Evolutionary conservation across 2,888 invertebrate genomes (phyloP).

Genomic region (Tachystola acroxantha): DNA sequence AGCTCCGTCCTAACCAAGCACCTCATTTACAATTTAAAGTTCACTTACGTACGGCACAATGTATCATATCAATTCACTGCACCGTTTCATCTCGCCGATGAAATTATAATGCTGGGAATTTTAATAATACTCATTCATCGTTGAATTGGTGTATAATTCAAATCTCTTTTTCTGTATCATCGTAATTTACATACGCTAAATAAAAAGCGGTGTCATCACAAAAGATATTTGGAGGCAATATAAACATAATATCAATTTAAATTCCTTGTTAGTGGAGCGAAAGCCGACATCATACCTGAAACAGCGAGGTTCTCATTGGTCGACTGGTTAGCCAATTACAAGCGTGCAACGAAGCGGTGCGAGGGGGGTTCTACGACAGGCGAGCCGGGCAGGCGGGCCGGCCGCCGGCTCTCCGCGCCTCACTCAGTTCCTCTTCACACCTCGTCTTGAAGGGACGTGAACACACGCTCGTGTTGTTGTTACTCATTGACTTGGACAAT

Average conservation of each 20-base stretch:
- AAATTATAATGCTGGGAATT: constrained; percentile 49
- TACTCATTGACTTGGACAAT: constrained; percentile 23
- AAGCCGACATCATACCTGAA: constrained; percentile 77
- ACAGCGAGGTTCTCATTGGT: constrained; percentile 47
- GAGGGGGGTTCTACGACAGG: constrained; percentile 25
- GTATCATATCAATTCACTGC: constrained; percentile 23
- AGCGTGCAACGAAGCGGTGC: constrained; percentile 14
- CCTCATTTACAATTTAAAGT: constrained; percentile 21
- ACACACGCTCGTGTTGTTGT: constrained; percentile 39
- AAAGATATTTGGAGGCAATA: constrained; percentile 78
- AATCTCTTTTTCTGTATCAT: constrained; percentile 72
- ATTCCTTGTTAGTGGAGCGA: constrained; percentile 78
- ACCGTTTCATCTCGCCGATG: constrained; percentile 41
- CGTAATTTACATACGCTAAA: constrained; percentile 77
- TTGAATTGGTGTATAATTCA: constrained; percentile 70
- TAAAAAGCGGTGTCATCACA: constrained; percentile 79
- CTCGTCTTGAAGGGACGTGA: constrained; percentile 65
- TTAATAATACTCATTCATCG: constrained; percentile 66
- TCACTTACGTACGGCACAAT: constrained; percentile 18
- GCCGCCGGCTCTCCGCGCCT: constrained; percentile 49
- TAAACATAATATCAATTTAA: constrained; percentile 79
- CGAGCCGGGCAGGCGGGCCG: constrained; percentile 38
- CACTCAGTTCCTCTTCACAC: constrained; percentile 71
- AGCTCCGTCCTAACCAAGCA: too few relatives aligned
- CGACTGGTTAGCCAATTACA: constrained; percentile 40